Evolutionary conservation across 2,888 invertebrate genomes (phyloP).

Genomic region (Campoplex nolae): DNA sequence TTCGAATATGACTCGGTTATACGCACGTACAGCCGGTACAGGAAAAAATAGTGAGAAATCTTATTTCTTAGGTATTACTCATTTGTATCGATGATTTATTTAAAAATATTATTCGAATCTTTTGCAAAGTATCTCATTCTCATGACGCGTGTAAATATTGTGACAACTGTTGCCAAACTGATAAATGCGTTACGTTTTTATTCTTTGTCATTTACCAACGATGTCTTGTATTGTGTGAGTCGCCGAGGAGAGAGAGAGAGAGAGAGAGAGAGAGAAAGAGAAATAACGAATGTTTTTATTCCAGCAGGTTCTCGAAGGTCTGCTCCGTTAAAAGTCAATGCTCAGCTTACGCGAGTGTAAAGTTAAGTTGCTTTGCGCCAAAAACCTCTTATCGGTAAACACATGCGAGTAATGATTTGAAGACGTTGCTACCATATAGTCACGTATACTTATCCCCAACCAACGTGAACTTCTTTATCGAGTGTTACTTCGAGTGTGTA

Average conservation of each 20-base stretch:
- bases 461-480: conserved; percentile 9
- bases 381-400: conserved; percentile 25
- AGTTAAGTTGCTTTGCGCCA: not conserved
- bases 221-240: not conserved
- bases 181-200: conserved; percentile 38
- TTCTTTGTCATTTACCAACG: conserved; percentile 3
- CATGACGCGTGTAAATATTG: conserved; percentile 46
- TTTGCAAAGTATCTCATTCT: not conserved
- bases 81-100: not conserved
- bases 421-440: not conserved
- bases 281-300: not conserved
- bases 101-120: conserved; percentile 23
- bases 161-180: conserved; percentile 39
- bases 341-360: conserved; percentile 5
- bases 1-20: not conserved
- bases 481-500: not conserved
- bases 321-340: conserved; percentile 27
- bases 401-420: not conserved
- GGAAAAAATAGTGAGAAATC: not conserved
- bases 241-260: not conserved
- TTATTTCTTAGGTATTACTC: conserved; percentile 1
- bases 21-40: not conserved
- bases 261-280: not conserved
- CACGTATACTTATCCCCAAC: not conserved
- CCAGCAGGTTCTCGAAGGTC: not conserved